phyloP scores from a whole-genome alignment of 2,888 invertebrate genomes.

The Creontiades dilutus region DNA sequence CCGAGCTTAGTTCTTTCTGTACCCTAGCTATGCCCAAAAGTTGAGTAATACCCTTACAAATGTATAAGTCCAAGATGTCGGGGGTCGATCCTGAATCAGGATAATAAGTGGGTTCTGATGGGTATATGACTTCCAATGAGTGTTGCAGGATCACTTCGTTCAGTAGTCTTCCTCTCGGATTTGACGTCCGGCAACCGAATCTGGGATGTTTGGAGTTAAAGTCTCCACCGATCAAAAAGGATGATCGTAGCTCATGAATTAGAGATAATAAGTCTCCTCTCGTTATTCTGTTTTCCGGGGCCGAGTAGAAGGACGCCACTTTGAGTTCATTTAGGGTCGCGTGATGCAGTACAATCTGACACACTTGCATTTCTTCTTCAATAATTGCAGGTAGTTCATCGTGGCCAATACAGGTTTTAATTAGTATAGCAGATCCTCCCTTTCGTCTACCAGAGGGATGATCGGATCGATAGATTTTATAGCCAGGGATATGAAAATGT shows the following conservation, averaged over 20 bases:
- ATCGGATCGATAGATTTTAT: slow-evolving; percentile 6
- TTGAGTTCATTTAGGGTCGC: not conserved
- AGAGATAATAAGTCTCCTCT: not conserved
- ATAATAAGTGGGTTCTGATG: not conserved
- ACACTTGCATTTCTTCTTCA: slow-evolving; percentile 1
- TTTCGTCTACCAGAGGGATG: not conserved
- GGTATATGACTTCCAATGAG: not conserved
- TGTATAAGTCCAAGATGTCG: not conserved
- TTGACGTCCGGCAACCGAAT: not conserved
- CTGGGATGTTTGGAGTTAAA: slow-evolving; percentile 6
- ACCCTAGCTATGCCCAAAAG: not conserved
- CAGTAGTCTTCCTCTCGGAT: not conserved
- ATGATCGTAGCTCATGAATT: not conserved
- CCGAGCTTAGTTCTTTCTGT: not conserved
- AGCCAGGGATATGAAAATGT: not conserved
- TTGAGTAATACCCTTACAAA: not conserved
- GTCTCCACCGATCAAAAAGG: not conserved
- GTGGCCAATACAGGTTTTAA: not conserved
- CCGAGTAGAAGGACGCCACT: not conserved
- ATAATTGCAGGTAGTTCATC: not conserved
- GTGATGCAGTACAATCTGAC: not conserved
- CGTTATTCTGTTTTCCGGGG: not conserved
- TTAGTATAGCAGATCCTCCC: not conserved
- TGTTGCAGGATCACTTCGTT: not conserved
- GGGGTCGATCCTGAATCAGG: not conserved